Evolutionary conservation across 2,113 vertebrate species (phyloP).

Genomic region (mouse (Mus musculus)): DNA sequence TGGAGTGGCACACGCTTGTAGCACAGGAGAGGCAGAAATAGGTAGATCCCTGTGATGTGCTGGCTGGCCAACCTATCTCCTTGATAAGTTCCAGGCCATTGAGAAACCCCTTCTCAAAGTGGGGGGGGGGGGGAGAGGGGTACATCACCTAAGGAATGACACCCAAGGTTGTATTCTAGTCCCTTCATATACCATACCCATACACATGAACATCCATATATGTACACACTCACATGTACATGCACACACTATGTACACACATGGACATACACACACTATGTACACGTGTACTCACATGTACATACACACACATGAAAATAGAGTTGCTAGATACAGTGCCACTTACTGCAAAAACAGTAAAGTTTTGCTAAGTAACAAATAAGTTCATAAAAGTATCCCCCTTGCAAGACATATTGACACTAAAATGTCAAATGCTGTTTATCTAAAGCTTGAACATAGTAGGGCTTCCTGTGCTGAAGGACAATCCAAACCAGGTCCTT

Average conservation of each 20-base stretch:
- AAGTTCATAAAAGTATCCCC: neutral
- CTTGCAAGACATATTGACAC: neutral
- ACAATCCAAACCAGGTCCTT: neutral
- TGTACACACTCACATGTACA: neutral
- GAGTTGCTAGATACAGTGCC: neutral
- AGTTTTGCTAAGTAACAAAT: conserved; percentile 13
- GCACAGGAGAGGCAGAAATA: too few species aligned
- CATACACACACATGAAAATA: neutral
- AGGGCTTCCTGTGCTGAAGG: neutral
- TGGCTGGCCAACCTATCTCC: neutral
- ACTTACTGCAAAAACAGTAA: conserved; percentile 6
- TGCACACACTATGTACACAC: neutral
- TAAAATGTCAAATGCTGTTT: neutral
- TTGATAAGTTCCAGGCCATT: neutral
- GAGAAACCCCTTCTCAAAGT: neutral
- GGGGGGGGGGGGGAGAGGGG: neutral
- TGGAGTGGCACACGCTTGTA: too few species aligned
- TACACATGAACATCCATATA: neutral
- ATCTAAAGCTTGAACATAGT: neutral
- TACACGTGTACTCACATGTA: neutral
- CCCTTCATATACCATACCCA: neutral
- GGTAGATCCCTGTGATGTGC: neutral
- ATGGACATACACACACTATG: neutral
- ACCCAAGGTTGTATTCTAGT: neutral
- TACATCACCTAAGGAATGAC: neutral